Evolutionary conservation across 2,113 vertebrate species (phyloP).

Genomic region (Corythornis vintsioides): DNA sequence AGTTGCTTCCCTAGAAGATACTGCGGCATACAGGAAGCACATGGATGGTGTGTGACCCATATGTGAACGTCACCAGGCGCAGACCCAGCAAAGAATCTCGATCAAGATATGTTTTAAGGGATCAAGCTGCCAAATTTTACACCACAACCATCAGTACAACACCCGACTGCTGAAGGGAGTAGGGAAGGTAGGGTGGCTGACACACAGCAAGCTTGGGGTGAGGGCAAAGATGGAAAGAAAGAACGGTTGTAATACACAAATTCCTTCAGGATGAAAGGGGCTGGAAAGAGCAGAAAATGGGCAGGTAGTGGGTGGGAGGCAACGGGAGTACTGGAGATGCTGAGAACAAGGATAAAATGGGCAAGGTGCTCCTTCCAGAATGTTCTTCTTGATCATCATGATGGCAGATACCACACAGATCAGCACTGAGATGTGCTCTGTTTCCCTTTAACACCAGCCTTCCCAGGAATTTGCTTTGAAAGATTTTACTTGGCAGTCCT

Average conservation of each 20-base stretch:
- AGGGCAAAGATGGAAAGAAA: not conserved
- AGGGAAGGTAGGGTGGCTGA: not conserved
- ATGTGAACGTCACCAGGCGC: constrained; percentile 32
- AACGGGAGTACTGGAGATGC: not conserved
- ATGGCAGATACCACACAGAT: not conserved
- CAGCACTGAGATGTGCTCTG: not conserved
- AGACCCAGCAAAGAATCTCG: not conserved
- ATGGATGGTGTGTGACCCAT: constrained; percentile 31
- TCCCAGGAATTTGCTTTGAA: not conserved
- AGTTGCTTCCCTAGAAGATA: constrained; percentile 47
- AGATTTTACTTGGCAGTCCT: not conserved
- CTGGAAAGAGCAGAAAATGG: not conserved
- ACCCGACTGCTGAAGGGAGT: not conserved
- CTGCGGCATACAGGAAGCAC: constrained; percentile 29
- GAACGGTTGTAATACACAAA: not conserved
- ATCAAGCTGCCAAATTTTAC: not conserved
- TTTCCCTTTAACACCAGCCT: not conserved
- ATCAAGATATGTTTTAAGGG: not conserved
- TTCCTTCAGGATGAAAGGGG: not conserved
- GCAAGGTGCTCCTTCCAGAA: not conserved
- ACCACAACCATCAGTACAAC: not conserved
- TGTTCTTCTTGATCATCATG: not conserved
- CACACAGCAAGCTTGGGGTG: not conserved
- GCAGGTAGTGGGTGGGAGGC: not conserved
- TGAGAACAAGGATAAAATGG: not conserved